Conservation (phyloP, 2,113 vertebrate species). For the Thalassoma bifasciatum region DNA sequence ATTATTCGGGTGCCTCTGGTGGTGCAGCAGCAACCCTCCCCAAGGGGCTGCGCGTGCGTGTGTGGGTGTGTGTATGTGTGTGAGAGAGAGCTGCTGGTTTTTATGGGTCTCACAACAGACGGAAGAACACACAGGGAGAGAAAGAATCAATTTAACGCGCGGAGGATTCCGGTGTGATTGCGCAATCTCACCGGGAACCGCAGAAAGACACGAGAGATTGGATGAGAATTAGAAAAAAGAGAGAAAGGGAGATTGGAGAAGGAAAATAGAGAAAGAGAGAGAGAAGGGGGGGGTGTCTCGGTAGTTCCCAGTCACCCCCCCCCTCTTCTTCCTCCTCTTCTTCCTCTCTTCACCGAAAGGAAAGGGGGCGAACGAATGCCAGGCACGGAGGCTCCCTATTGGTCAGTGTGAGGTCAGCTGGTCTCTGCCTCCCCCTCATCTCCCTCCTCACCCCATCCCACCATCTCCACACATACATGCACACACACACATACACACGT, state of each 20-base stretch:
- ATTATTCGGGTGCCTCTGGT: conserved; percentile 66
- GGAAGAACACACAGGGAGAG: conserved; percentile 60
- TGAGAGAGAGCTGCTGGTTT: conserved; percentile 32
- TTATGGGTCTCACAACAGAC: conserved; percentile 67
- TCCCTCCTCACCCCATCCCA: conserved; percentile 43
- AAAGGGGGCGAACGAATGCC: conserved; percentile 64
- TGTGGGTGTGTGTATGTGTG: conserved; percentile 17
- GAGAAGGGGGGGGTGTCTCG: not conserved
- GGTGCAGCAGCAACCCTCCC: conserved; percentile 8
- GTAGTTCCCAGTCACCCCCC: conserved; percentile 65
- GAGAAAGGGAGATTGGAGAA: conserved; percentile 40
- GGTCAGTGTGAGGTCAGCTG: conserved; percentile 97
- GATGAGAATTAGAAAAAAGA: conserved; percentile 51
- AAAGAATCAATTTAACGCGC: conserved; percentile 79
- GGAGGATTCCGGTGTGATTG: conserved; percentile 76
- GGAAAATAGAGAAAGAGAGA: conserved; percentile 43
- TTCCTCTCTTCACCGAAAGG: conserved; percentile 69
- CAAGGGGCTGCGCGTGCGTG: conserved; percentile 16
- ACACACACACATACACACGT: not conserved
- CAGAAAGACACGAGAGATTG: conserved; percentile 61
- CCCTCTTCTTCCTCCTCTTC: conserved; percentile 25
- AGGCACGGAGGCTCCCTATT: conserved; percentile 92
- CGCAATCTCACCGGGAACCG: conserved; percentile 77
- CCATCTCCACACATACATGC: conserved; percentile 22
- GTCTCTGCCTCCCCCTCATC: conserved; percentile 86